phyloP scores from a whole-genome alignment of 1,140 invertebrate species.

The Macrobrachium nipponense region DNA sequence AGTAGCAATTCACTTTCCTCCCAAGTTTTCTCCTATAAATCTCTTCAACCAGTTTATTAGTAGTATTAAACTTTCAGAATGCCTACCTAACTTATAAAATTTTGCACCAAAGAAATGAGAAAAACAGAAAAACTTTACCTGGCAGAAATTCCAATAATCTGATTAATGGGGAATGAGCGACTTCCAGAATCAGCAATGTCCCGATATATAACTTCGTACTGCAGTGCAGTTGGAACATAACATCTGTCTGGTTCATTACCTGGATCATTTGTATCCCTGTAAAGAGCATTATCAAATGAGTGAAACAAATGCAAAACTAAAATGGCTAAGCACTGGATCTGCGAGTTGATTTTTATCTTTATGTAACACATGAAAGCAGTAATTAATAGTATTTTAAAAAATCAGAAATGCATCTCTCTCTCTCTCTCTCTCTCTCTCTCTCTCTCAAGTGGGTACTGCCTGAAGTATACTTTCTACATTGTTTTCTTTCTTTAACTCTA shows the following conservation, averaged over 20 bases:
- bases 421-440: no score
- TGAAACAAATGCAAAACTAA: background rate
- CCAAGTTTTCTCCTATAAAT: no score
- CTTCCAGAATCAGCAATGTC: slow-evolving; percentile 3
- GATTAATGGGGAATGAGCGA: background rate
- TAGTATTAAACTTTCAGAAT: background rate
- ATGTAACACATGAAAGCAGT: no score
- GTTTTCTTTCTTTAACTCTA: no score
- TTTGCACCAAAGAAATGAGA: background rate
- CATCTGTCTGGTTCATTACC: background rate
- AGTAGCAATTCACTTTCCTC: no score
- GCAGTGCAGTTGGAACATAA: slow-evolving; percentile 24
- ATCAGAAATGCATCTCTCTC: no score
- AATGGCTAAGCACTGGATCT: no score
- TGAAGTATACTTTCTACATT: no score
- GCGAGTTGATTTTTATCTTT: no score
- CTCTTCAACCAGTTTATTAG: no score
- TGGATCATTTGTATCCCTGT: slow-evolving; percentile 14
- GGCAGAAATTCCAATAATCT: slow-evolving; percentile 16
- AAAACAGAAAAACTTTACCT: slow-evolving; percentile 8
- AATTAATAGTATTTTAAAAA: no score
- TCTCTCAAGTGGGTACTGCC: no score
- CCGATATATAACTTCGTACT: slow-evolving; percentile 39
- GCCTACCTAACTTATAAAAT: background rate
- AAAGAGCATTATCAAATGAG: background rate